Evolutionary conservation across 1,140 invertebrate species (phyloP).

Genomic region (Panagrolaimus sp.): DNA sequence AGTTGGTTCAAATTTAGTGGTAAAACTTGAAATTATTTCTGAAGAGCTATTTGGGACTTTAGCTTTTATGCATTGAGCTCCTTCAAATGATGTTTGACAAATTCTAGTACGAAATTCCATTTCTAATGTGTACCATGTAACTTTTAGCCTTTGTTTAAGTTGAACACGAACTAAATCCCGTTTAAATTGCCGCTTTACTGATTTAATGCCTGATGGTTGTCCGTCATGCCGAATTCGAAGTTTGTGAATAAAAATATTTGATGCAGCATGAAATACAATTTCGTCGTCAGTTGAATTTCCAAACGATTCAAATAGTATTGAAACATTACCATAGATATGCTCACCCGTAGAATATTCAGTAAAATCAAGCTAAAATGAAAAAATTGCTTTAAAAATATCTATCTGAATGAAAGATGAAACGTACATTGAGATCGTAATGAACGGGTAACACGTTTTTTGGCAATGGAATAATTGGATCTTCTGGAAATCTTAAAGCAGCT

Average conservation of each 20-base stretch:
- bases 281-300: slow-evolving; percentile 52
- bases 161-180: slow-evolving; percentile 38
- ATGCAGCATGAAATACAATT: slow-evolving; percentile 50
- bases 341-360: slow-evolving; percentile 43
- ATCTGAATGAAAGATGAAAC: too few relatives aligned
- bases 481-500: slow-evolving; percentile 25
- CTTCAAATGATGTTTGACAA: slow-evolving; percentile 46
- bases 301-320: slow-evolving; percentile 52
- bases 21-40: slow-evolving; percentile 57
- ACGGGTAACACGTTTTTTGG: slow-evolving; percentile 36
- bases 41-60: slow-evolving; percentile 7
- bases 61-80: slow-evolving; percentile 37
- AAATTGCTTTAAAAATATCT: background rate
- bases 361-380: slow-evolving; percentile 53
- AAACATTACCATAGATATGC: slow-evolving; percentile 47
- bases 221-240: slow-evolving; percentile 24
- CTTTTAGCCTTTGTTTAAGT: slow-evolving; percentile 36
- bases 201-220: slow-evolving; percentile 9
- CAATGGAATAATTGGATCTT: slow-evolving; percentile 7
- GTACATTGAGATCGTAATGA: slow-evolving; percentile 52
- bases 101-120: slow-evolving; percentile 53
- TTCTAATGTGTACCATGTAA: slow-evolving; percentile 40
- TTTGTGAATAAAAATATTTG: slow-evolving; percentile 53
- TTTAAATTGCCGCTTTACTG: slow-evolving; percentile 44
- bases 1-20: slow-evolving; percentile 90